Evolutionary conservation across 2,113 vertebrate species (phyloP).

Genomic region (Ailurus styani): DNA sequence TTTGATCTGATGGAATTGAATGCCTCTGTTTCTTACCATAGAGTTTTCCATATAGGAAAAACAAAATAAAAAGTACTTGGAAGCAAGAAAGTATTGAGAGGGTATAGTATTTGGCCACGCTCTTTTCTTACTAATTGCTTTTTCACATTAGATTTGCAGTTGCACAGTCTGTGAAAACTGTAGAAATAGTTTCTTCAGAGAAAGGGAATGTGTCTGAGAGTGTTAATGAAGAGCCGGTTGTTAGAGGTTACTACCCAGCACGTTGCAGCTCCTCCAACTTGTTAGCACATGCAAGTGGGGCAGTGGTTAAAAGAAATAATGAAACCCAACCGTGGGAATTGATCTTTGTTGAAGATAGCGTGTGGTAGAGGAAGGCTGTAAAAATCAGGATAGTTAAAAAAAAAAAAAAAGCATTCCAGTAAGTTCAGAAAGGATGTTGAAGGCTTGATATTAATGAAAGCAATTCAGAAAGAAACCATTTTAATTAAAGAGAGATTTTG

Average conservation of each 20-base stretch:
- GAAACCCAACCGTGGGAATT: constrained; percentile 38
- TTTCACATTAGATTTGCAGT: constrained; percentile 1
- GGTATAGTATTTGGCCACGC: background rate
- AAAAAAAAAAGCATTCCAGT: background rate
- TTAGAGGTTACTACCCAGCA: background rate
- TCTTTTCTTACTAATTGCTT: background rate
- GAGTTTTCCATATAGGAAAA: background rate
- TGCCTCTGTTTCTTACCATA: background rate
- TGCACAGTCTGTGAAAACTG: background rate
- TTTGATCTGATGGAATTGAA: background rate
- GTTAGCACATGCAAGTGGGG: constrained; percentile 57
- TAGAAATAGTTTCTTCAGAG: constrained; percentile 25
- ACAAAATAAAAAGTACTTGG: background rate
- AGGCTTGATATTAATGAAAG: background rate
- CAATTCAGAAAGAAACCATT: background rate
- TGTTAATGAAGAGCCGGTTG: background rate
- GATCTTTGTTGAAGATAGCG: constrained; percentile 57
- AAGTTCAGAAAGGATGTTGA: background rate
- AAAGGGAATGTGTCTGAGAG: background rate
- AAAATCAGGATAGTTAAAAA: background rate
- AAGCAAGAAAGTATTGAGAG: background rate
- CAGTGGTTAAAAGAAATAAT: background rate
- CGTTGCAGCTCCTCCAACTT: background rate
- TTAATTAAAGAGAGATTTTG: background rate
- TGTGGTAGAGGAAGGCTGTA: background rate